These are phyloP conservation scores for Myotis vivesi DNA, from an alignment of 2,797 vertebrate genomes.

Conservation along the genomic window DNA sequence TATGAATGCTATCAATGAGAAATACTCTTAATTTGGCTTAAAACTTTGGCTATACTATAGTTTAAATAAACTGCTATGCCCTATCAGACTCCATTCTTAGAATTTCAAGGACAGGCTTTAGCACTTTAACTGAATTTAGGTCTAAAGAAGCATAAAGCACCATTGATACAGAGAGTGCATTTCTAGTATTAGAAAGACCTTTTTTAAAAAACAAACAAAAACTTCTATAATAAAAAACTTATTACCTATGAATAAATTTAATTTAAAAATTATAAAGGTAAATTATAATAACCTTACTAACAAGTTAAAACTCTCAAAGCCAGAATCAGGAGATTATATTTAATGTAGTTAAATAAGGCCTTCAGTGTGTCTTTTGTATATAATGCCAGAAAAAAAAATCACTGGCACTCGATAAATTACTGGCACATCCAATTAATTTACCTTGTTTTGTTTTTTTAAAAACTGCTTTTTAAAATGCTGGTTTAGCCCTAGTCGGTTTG, in stretches of 20 bases:
- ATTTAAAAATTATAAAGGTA: conserved; percentile 59
- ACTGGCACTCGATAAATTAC: not conserved
- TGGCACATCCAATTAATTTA: conserved; percentile 37
- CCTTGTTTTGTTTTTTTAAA: not conserved
- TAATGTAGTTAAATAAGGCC: conserved; percentile 16
- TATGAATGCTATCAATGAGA: conserved; percentile 34
- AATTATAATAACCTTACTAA: conserved; percentile 57
- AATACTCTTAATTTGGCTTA: conserved; percentile 1
- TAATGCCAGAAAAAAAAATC: not conserved
- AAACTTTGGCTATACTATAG: not conserved
- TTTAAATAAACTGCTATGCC: not conserved
- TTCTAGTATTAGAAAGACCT: conserved; percentile 20
- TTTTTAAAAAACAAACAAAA: not conserved
- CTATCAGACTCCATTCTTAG: not conserved
- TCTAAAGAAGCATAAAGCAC: conserved; percentile 33
- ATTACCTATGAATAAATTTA: conserved; percentile 48
- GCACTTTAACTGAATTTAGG: not conserved
- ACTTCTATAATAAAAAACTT: conserved; percentile 4
- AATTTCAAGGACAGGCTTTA: conserved; percentile 10
- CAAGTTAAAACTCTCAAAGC: conserved; percentile 64
- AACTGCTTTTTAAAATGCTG: not conserved
- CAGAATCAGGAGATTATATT: conserved; percentile 38
- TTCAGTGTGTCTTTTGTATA: not conserved
- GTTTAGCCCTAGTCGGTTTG: not conserved
- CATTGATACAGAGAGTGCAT: not conserved